Evolutionary conservation across 2,113 vertebrate genomes (phyloP).

Genomic region (Grammomys surdaster): DNA sequence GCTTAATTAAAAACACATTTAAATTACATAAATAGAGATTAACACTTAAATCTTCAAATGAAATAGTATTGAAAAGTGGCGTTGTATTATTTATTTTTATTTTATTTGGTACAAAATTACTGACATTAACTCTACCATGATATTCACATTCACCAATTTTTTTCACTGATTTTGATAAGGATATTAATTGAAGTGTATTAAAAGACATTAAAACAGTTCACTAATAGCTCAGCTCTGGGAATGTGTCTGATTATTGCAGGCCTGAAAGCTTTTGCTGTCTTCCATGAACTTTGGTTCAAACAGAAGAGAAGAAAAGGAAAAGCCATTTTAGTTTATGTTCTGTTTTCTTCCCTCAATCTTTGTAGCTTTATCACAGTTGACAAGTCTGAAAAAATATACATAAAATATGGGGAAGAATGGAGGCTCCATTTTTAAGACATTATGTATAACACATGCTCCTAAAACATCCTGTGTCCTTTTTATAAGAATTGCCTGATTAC

Average conservation of each 20-base stretch:
- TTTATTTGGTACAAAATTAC: conserved; percentile 27
- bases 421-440: not conserved
- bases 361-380: not conserved
- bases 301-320: not conserved
- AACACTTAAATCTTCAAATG: conserved; percentile 53
- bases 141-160: not conserved
- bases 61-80: conserved; percentile 11
- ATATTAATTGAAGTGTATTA: conserved; percentile 48
- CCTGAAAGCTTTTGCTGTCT: conserved; percentile 6
- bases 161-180: conserved; percentile 53
- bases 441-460: not conserved
- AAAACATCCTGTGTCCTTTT: not conserved
- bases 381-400: conserved; percentile 26
- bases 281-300: conserved; percentile 28
- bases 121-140: not conserved
- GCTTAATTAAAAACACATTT: conserved; percentile 71
- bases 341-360: not conserved
- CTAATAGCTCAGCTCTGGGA: not conserved
- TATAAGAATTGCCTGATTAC: conserved; percentile 17
- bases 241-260: not conserved
- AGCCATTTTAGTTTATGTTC: not conserved
- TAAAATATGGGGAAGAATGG: not conserved
- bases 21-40: conserved; percentile 36
- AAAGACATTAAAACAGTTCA: conserved; percentile 28
- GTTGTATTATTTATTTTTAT: conserved; percentile 50